phyloP scores from a whole-genome alignment of 2,888 invertebrate genomes.

The Muscina levida region DNA sequence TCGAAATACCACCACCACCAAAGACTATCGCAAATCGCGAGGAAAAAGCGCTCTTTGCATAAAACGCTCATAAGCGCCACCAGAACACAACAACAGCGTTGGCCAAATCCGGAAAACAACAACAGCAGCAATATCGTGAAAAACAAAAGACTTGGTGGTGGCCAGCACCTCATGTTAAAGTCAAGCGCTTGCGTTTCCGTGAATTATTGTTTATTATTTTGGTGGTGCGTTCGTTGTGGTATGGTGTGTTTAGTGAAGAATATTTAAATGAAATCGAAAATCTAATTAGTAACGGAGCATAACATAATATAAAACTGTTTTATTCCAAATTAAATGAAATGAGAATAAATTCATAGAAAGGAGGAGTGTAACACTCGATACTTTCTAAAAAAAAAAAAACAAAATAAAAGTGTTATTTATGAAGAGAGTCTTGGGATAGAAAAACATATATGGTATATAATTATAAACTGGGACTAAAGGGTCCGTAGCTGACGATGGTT shows the following conservation, averaged over 20 bases:
- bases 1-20: conserved; percentile 84
- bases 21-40: conserved; percentile 74
- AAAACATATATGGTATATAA: background rate
- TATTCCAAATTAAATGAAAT: conserved; percentile 35
- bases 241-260: conserved; percentile 65
- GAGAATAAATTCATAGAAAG: conserved; percentile 8
- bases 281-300: conserved; percentile 42
- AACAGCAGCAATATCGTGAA: conserved; percentile 27
- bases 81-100: conserved; percentile 54
- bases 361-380: conserved; percentile 50
- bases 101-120: background rate
- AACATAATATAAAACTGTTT: no score
- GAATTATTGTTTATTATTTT: conserved; percentile 67
- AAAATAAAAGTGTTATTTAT: no score
- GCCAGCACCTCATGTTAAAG: conserved; percentile 53
- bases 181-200: conserved; percentile 62
- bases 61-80: conserved; percentile 63
- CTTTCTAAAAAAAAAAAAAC: conserved; percentile 21
- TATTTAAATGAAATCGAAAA: conserved; percentile 59
- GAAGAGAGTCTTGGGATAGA: conserved; percentile 23
- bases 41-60: conserved; percentile 73
- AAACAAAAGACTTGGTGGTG: conserved; percentile 57
- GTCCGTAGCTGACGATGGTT: no score
- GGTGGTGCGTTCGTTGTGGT: conserved; percentile 68
- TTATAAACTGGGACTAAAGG: no score